A percentile compares a stretch with the other conserved stretches of the same genome.
Evolutionary conservation across 2,113 vertebrate species (phyloP).

Genomic region (human): GRCh38 chr17:69223501-69224000

Average conservation of each 20-base stretch:
- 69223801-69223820: not conserved
- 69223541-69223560: not conserved
- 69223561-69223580: not conserved
- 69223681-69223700: not conserved
- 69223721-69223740: not conserved
- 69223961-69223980: not conserved
- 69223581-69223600: not conserved
- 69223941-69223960: not conserved
- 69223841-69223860: not conserved
- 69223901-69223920: not conserved
- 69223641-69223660: not conserved
- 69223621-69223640: not conserved
- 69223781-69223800: not conserved
- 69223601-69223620: not conserved
- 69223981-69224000: not conserved
- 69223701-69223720: not conserved
- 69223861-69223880: not conserved
- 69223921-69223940: not conserved
- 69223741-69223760: not conserved
- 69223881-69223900: not conserved
- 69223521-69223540: not conserved
- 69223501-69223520: not conserved
- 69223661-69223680: not conserved
- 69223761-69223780: not conserved
- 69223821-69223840: not conserved